Percentiles rank a stretch among this genome's conserved stretches.
Evolutionary conservation across 1,140 invertebrate species (phyloP).

Genomic region (Leptinotarsa texana): DNA sequence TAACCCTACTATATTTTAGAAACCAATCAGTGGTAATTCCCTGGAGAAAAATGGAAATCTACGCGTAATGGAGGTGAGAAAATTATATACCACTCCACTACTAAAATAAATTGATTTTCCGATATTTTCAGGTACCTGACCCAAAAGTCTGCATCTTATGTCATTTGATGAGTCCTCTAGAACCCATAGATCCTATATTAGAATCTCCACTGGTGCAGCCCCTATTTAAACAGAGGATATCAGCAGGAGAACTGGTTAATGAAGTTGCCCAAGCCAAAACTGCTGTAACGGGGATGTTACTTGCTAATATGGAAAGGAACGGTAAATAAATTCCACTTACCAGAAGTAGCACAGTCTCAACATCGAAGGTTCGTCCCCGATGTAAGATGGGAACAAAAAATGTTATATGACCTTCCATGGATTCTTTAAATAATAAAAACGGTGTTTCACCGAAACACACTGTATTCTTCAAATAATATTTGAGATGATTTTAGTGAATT

Average conservation of each 20-base stretch:
- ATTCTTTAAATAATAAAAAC: too few species aligned
- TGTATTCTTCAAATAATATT: too few species aligned
- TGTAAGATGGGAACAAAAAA: too few species aligned
- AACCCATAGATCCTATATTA: constrained; percentile 78
- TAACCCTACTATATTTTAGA: constrained; percentile 24
- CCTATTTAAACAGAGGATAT: constrained; percentile 73
- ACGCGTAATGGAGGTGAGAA: constrained; percentile 43
- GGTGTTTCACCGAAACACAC: too few species aligned
- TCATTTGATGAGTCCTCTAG: constrained; percentile 84
- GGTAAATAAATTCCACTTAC: constrained; percentile 56
- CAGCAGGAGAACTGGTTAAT: constrained; percentile 75
- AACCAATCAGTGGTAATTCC: constrained; percentile 31
- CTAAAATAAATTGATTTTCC: not conserved
- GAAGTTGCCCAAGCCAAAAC: constrained; percentile 74
- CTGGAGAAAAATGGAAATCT: constrained; percentile 40
- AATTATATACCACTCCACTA: not conserved
- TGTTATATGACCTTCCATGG: too few species aligned
- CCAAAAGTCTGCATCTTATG: constrained; percentile 84
- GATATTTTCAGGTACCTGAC: constrained; percentile 72
- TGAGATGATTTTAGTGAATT: too few species aligned
- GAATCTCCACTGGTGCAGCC: constrained; percentile 81
- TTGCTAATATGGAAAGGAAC: constrained; percentile 87
- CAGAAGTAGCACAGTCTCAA: too few species aligned
- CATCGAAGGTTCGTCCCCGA: too few species aligned
- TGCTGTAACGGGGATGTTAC: constrained; percentile 76